Base-by-base conservation (phyloP, 2,888 invertebrate genomes). In the Nemapogon koenigi region DNA sequence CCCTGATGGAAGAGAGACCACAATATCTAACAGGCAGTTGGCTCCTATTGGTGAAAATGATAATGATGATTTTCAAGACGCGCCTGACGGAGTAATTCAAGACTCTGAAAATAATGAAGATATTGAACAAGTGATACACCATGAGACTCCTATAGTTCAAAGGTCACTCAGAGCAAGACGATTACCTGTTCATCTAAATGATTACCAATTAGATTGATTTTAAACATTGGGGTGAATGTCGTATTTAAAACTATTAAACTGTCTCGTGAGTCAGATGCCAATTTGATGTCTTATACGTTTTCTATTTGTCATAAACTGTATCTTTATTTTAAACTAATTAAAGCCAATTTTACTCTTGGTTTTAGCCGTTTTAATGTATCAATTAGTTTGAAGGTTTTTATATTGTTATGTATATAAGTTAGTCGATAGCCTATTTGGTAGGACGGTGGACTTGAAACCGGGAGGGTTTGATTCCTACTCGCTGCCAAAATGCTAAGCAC, bases 11-110 rank as follows among this genome's bases (percentile, higher is more conserved):
- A 32, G 37, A 16, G 45, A 49, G 38, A 41, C 36, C 15, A 41
- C 43, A 11, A 41, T 44, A 7, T 47, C 43, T 11, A 26, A 37
- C n/a, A 35, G 36, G 22, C 40, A 48, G 29, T 29, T 47, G 27
- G 44, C 44, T 29, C 44, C 44, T 11, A 14, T 14, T 14, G 27
- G 27, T 4, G 13, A 14, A 14, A 3, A 11, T 3, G 27, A 27
- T 14, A 14, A 27, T n/a, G 11, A 4, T 10, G 10, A 3, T n/a
- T 27, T 14, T 11, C 27, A 27, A 14, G 27, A 6, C 8, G 27
- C n/a, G 10, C 27, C 3, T 27, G 13, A n/a, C 13, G 11, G 3
- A 10, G 10, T 4, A 14, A 27, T 14, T n/a, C 27, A 3, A 14
- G 11, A 4, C 11, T 6, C 27, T 11, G 4, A n/a, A 11, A n/a